Conservation (phyloP, 2,113 vertebrate species). For the Ctenodactylus gundi region DNA sequence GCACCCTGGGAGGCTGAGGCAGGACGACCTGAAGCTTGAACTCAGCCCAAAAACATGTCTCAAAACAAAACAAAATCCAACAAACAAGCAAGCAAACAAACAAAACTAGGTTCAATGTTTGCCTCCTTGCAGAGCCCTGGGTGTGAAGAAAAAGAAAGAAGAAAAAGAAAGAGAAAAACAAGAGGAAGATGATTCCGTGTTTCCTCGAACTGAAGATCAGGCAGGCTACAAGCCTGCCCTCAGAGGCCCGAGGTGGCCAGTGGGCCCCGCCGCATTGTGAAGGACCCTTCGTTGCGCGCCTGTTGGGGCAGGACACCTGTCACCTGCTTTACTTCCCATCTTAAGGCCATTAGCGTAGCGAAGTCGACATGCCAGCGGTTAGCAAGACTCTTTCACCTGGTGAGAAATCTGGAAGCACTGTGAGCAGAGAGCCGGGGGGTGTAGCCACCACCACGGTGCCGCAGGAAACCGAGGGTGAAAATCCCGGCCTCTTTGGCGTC, state of each 20-base stretch:
- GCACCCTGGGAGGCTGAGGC: too few relatives aligned
- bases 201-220: not conserved
- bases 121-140: too few relatives aligned
- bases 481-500: not conserved
- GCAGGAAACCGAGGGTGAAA: not conserved
- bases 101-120: too few relatives aligned
- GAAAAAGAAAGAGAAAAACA: too few relatives aligned
- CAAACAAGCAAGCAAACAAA: too few relatives aligned
- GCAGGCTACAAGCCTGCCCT: not conserved
- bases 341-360: not conserved
- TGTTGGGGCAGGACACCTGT: not conserved
- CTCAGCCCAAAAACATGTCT: too few relatives aligned
- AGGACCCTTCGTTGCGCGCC: not conserved
- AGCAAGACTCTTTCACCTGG: not conserved
- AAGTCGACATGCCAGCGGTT: not conserved
- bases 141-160: too few relatives aligned
- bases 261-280: rapidly evolving
- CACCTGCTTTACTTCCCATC: rapidly evolving
- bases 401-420: not conserved
- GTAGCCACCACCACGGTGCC: rapidly evolving
- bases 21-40: too few relatives aligned
- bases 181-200: not conserved
- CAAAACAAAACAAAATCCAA: too few relatives aligned
- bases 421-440: too few relatives aligned
- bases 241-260: too few relatives aligned